Percentiles rank a stretch among this genome's conserved stretches.
Evolutionary conservation across 2,888 invertebrate species (phyloP).

Genomic region (Odontocerum albicorne): DNA sequence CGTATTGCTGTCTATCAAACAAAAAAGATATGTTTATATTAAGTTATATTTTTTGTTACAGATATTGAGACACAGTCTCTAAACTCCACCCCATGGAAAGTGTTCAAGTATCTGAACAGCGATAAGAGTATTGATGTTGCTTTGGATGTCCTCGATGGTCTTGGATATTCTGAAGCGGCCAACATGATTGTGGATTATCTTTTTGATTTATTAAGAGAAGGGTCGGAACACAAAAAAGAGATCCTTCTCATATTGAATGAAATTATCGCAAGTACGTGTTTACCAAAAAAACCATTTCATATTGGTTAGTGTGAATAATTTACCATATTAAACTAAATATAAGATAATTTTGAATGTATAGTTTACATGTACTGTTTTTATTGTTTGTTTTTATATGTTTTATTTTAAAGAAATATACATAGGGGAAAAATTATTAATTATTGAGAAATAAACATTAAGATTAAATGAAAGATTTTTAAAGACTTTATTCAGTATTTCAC

Average conservation of each 20-base stretch:
- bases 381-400: too few species aligned
- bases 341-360: too few species aligned
- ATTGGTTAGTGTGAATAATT: too few species aligned
- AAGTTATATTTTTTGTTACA: slow-evolving; percentile 36
- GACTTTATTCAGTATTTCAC: too few species aligned
- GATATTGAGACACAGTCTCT: slow-evolving; percentile 47
- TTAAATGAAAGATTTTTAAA: too few species aligned
- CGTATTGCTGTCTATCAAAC: too few species aligned
- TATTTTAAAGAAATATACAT: too few species aligned
- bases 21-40: background rate
- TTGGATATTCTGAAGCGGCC: slow-evolving; percentile 59
- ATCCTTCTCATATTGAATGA: slow-evolving; percentile 62
- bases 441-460: too few species aligned
- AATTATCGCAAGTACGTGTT: slow-evolving; percentile 50
- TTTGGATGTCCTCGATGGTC: slow-evolving; percentile 54
- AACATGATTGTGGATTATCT: slow-evolving; percentile 64
- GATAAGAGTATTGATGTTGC: slow-evolving; percentile 51
- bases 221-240: slow-evolving; percentile 60
- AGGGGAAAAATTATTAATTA: too few species aligned
- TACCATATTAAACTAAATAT: too few species aligned
- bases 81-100: slow-evolving; percentile 61
- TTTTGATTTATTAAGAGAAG: slow-evolving; percentile 58
- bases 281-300: too few species aligned
- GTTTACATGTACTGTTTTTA: too few species aligned
- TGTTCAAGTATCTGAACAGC: slow-evolving; percentile 61